Base-by-base conservation (phyloP, 2,888 invertebrate genomes). In the Oscheius onirici region DNA sequence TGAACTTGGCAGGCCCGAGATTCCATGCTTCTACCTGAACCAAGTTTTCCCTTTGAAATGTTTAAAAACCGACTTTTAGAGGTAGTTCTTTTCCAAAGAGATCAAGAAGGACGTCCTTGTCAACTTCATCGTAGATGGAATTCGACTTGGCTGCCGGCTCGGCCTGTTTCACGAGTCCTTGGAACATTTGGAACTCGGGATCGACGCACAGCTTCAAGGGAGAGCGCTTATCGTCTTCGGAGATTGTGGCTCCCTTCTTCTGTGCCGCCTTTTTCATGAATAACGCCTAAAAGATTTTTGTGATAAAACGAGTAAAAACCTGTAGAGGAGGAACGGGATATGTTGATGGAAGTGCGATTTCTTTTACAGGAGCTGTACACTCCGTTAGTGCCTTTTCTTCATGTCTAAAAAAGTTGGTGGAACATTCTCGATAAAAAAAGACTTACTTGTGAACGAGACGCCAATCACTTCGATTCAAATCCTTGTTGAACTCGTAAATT, bases 381-480 rank as follows among this genome's bases (percentile, higher is more conserved):
- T 69, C 41, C 24, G 77, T 70, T 57, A 77, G 82, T 13, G 68
- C 49, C 40, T 67, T 58, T 68, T 86, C 86, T 54, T 85, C 84
- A 71, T 86, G 83, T 49, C 79, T 75, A 55, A 22, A 73, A 44
- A 17, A n/a, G 13, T 10, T 60, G 13, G 10, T 17, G 17, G 40
- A 49, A 13, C 28, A 65, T 8, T 52, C n/a, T n/a, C 20, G 34
- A 43, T 24, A 24, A 26, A 3, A 51, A 24, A 22, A 41, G 61
- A 66, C 60, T 43, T 43, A 78, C 73, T 80, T 84, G 69, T 87
- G 86, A 26, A 87, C 75, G 34, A 87, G 70, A 22, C 76, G 73
- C 87, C 87, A 87, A 71, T 87, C 87, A 26, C 86, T 77, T 43
- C 86, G 72, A 69, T 86, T 85, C 72, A 86, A 67, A 73, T 87